These are phyloP conservation scores for Ectropis grisescens DNA, from an alignment of 1,140 invertebrate genomes.

Conservation along the genomic window DNA sequence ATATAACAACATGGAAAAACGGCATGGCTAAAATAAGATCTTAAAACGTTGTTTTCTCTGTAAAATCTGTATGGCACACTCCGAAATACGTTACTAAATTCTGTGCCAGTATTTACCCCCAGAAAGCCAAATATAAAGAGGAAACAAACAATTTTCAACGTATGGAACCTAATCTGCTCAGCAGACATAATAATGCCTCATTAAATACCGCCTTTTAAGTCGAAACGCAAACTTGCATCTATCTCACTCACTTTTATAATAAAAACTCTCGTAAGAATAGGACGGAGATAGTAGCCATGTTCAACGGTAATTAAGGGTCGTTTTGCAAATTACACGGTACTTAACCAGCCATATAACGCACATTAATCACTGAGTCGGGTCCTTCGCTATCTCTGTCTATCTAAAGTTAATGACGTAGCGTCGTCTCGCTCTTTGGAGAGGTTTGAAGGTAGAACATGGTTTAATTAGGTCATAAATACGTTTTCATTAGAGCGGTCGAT, in stretches of 20 bases:
- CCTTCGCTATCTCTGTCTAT: constrained; percentile 25
- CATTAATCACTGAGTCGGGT: constrained; percentile 63
- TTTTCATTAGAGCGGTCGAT: constrained; percentile 59
- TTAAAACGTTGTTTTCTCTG: no score
- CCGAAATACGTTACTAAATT: constrained; percentile 34
- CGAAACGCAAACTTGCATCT: constrained; percentile 22
- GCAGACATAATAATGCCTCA: constrained; percentile 65
- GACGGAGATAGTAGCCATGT: constrained; percentile 54
- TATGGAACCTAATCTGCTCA: constrained; percentile 61
- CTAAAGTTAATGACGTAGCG: constrained; percentile 5
- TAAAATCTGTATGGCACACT: constrained; percentile 1
- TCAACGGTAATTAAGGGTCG: constrained; percentile 70
- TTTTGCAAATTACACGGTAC: constrained; percentile 73
- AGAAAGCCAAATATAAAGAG: constrained; percentile 64
- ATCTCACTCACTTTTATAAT: constrained; percentile 26
- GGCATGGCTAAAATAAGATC: no score
- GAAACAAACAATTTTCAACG: constrained; percentile 49
- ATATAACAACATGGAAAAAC: no score
- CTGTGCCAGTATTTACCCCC: background rate
- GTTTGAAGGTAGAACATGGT: constrained; percentile 40
- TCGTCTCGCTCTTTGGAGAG: constrained; percentile 19
- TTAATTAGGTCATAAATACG: constrained; percentile 70
- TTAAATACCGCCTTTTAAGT: constrained; percentile 56
- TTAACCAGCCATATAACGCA: constrained; percentile 72
- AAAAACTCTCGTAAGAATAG: constrained; percentile 27